Evolutionary conservation across 2,888 invertebrate genomes (phyloP).

Genomic region (Ommatoiulus sabulosus): DNA sequence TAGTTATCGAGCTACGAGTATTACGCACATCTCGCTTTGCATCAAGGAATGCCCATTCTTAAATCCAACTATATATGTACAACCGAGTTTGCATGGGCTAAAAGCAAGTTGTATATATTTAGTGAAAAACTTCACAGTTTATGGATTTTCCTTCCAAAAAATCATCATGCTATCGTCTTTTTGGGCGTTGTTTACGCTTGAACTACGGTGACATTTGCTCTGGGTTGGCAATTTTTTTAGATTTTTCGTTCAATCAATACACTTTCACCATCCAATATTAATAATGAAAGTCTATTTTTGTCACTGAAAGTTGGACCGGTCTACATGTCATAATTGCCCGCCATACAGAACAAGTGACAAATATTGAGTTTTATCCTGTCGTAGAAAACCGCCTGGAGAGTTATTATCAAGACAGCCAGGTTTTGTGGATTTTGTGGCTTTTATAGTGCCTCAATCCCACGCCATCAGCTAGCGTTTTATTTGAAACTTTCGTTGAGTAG

Average conservation of each 20-base stretch:
- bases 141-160: neutral
- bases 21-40: no score
- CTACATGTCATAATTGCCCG: neutral
- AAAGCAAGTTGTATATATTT: neutral
- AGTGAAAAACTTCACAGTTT: neutral
- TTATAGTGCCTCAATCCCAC: neutral
- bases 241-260: conserved; percentile 1
- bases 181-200: neutral
- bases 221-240: neutral
- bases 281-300: neutral
- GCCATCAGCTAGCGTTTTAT: neutral
- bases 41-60: no score
- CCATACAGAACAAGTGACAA: neutral
- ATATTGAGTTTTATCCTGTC: neutral
- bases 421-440: neutral
- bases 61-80: no score
- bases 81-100: neutral
- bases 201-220: neutral
- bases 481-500: neutral
- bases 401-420: neutral
- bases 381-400: neutral
- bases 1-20: no score
- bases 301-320: neutral
- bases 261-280: neutral
- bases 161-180: no score